Evolutionary conservation across 2,888 invertebrate species (phyloP).

Genomic region (Cheilosia grossa): DNA sequence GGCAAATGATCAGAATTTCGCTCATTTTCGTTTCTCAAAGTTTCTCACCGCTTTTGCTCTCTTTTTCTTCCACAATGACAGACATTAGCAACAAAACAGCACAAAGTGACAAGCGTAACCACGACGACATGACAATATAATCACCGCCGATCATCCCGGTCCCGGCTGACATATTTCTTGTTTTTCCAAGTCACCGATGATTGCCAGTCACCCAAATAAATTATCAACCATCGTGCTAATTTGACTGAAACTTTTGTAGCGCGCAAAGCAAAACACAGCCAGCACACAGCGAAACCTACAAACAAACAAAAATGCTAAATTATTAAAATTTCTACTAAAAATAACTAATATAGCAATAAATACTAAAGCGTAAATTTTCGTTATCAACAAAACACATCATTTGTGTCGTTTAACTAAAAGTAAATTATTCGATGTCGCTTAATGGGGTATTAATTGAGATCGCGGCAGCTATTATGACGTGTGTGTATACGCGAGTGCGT

Average conservation of each 20-base stretch:
- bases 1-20: conserved; percentile 32
- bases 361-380: conserved; percentile 55
- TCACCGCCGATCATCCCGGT: conserved; percentile 52
- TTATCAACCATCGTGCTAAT: conserved; percentile 73
- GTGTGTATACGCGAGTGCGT: not conserved
- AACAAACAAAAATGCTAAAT: conserved; percentile 15
- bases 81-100: conserved; percentile 46
- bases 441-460: conserved; percentile 59
- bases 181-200: conserved; percentile 66
- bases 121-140: conserved; percentile 70
- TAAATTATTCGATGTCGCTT: conserved; percentile 54
- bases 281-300: not conserved
- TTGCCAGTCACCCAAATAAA: conserved; percentile 72
- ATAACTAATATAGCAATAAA: conserved; percentile 49
- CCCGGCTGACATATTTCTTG: conserved; percentile 40
- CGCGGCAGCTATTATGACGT: not conserved
- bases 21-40: not conserved
- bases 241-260: conserved; percentile 52
- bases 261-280: not conserved
- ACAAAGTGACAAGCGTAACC: conserved; percentile 42
- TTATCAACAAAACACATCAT: conserved; percentile 64
- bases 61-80: conserved; percentile 19
- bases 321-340: conserved; percentile 9
- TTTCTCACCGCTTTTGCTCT: conserved; percentile 23
- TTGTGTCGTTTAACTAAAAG: conserved; percentile 65